Evolutionary conservation across 2,113 vertebrate genomes (phyloP), one percentile per base, ranked within the genome.

Genomic region (Malurus elegans): DNA sequence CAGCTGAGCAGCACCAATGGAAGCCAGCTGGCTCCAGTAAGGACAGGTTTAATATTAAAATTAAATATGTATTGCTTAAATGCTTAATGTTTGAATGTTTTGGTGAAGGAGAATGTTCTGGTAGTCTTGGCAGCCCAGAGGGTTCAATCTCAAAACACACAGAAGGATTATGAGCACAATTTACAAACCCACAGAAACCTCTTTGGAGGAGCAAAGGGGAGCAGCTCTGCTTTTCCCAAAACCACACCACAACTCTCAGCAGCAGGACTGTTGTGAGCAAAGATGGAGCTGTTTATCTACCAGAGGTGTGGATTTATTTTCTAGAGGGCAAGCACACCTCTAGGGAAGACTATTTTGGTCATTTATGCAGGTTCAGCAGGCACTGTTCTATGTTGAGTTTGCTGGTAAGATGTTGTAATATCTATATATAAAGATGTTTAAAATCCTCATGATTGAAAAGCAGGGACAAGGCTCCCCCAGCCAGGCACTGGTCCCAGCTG

Each of bases 301-400:
- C 14, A 5, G 31, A 80, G 91, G 56, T 18, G 9, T 83, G 44
- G 67, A 84, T 93, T 95, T 92, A 69, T 95, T 72, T 91, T 93
- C 62, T 11, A 64, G 69, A 89, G 89, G 76, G 76, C 86, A 91
- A 69, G 31, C 4, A 14, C 23, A 47, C 36, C 89, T 81, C 91
- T 48, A 89, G 89, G 88, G 84, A 89, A 57, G 45, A 36, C 57
- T 58, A 4, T 65, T 95, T 75, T 42, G 65, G 70, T 79, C 71
- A 28, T 79, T 75, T 90, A 53, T 4, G 32, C 4, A 47, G 83
- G 86, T 87, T 95, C 79, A 89, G 62, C 57, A 61, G 38, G 78
- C 40, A 66, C 45, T 48, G 14, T 64, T 78, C 25, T 14, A 36
- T 20, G 15, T 3, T 0, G 9, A 71, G 86, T 89, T 69, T 38